Evolutionary conservation across 30 jellyfish, hydroid and myxozoan genomes (phyloP), one percentile per base, ranked within the genome.

Genomic region (Cassiopea xamachana): DNA sequence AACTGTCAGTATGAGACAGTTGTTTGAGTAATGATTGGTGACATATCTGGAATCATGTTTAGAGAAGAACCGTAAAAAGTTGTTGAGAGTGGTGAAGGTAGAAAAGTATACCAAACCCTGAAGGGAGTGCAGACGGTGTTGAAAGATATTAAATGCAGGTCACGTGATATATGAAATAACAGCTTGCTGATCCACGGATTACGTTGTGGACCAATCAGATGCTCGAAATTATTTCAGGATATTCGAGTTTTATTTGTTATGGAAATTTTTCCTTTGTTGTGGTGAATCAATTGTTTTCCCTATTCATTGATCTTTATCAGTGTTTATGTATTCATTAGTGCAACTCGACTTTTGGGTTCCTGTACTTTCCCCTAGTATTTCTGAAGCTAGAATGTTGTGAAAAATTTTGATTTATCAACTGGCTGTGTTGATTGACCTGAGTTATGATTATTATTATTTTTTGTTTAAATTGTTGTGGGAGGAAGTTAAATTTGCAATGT

Each of bases 141-240:
- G 94, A 87, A 78, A 75, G 93, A 77, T 76, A 80, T 62, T n/a
- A 87, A 77, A 79, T 87, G 89, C 94, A 67, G 78, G 89, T 87
- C 94, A 87, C 94, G 94, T 87, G 94, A 87, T 84, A 49, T 61
- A 27, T 46, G 79, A 64, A 86, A 87, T 81, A 87, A 87, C 94
- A 87, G 94, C 94, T 87, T 87, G 94, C 87, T 87, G 94, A 87
- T 81, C 94, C 84, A 81, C 19, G 84, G 94, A 87, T 87, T 75
- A 80, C 48, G 81, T 75, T 87, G 59, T 87, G n/a, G 69, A 69
- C 94, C 94, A 87, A 87, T 87, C 94, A 87, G 71, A 68, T 58
- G 91, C 83, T 46, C 48, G 2, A 83, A 82, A 68, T 67, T 82
- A 71, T 83, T 59, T 70, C 61, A 71, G 51, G 91, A 68, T 62